A percentile compares a stretch with the other conserved stretches of the same genome.
Conservation (phyloP, 2,113 vertebrate genomes). For the Candoia aspera region DNA sequence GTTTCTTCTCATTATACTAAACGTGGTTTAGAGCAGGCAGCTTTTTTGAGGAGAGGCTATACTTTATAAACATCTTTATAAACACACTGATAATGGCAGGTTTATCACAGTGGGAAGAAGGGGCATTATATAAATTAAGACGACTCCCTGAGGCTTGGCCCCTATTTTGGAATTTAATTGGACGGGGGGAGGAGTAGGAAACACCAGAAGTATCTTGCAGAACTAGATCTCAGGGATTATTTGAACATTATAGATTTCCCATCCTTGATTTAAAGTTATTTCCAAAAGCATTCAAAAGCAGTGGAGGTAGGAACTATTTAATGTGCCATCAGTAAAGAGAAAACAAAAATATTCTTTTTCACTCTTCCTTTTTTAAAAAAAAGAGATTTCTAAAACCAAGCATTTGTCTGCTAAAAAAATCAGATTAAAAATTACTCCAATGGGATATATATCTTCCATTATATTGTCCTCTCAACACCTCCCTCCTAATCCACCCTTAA, state of each 20-base stretch:
- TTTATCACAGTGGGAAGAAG: background rate
- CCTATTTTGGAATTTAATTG: background rate
- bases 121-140: background rate
- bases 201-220: background rate
- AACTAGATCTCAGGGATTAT: background rate
- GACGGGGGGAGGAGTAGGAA: background rate
- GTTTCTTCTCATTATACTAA: background rate
- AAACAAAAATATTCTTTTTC: background rate
- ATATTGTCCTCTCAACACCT: background rate
- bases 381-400: background rate
- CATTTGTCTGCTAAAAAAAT: background rate
- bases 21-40: background rate
- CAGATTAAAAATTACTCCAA: slow-evolving; percentile 3
- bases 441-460: background rate
- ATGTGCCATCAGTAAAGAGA: background rate
- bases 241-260: background rate
- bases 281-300: background rate
- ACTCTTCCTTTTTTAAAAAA: background rate
- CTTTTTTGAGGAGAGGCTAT: background rate
- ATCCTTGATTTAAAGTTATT: background rate
- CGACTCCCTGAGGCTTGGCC: background rate
- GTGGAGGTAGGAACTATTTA: background rate
- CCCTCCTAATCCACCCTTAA: background rate
- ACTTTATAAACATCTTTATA: background rate
- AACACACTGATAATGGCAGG: background rate